Evolutionary conservation across 2,888 invertebrate species (phyloP), one percentile per base, ranked within the genome.

Genomic region (Hirtodrosophila cameraria): DNA sequence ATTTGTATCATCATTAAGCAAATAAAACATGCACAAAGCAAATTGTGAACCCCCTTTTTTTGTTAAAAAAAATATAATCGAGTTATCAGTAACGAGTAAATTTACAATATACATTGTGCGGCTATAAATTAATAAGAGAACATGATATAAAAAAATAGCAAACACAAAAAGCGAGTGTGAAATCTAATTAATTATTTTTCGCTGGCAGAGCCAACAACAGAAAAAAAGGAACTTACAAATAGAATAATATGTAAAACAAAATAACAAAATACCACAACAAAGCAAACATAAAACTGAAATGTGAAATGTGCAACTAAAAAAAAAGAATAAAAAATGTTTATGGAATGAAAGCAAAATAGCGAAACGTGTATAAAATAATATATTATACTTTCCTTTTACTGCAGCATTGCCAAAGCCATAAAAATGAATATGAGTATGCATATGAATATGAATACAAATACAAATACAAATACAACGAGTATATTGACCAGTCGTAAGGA

Each of bases 131-230:
- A 41, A 72, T 42, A 60, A 55, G 41, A 36, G 36, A 38, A 48
- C 23, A 45, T 35, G 35, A 28, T 28, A 31, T 25, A 33, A 53
- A 35, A 31, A 65, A 42, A 23, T 7, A 48, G 7, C 4, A 16
- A 28, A n/a, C 11, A 36, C 31, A 33, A 74, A 53, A 67, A 48
- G 41, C 43, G 57, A 35, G 54, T 65, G 59, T 60, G 49, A 76
- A 73, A 68, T 59, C 52, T 54, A 75, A 75, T 67, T 77, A 72
- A 78, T 75, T 72, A 61, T 57, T n/a, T n/a, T 68, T 60, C 60
- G 46, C 45, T 36, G 43, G 18, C 63, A 12, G 23, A 41, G 12
- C 23, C 39, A 65, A 60, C 28, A 49, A 30, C 13, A 33, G 12
- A 31, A 27, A 50, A 16, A 46, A n/a, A n/a, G n/a, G n/a, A n/a